phyloP scores from a whole-genome alignment of 2,113 vertebrate genomes.

The Elanoides forficatus region DNA sequence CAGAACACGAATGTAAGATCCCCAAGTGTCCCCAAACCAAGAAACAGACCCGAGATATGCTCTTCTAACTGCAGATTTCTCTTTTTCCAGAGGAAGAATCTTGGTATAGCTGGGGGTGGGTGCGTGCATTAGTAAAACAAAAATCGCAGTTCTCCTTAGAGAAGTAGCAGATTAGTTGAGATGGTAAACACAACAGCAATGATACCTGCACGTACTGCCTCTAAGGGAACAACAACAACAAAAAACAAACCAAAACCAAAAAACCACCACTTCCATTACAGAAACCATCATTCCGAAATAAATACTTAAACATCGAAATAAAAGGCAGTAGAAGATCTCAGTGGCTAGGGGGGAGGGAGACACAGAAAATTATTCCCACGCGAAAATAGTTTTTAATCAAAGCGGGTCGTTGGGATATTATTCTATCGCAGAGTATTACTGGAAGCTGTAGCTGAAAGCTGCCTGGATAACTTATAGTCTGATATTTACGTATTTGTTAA shows the following conservation, averaged over 20 bases:
- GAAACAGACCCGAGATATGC: background rate
- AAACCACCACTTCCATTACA: background rate
- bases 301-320: background rate
- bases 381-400: background rate
- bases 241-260: background rate
- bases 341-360: background rate
- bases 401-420: background rate
- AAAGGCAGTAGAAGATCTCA: background rate
- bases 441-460: background rate
- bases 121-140: background rate
- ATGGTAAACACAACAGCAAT: background rate
- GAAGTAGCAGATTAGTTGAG: background rate
- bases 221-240: background rate
- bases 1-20: background rate
- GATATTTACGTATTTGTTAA: constrained; percentile 1
- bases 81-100: background rate
- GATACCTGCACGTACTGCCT: background rate
- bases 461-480: background rate
- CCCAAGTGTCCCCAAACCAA: background rate
- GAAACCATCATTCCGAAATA: background rate
- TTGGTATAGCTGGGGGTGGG: background rate
- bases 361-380: background rate
- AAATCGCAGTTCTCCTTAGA: background rate
- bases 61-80: background rate
- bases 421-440: background rate